Evolutionary conservation across 2,797 vertebrate genomes (phyloP).

Genomic region (Rhinatrema bivittatum): DNA sequence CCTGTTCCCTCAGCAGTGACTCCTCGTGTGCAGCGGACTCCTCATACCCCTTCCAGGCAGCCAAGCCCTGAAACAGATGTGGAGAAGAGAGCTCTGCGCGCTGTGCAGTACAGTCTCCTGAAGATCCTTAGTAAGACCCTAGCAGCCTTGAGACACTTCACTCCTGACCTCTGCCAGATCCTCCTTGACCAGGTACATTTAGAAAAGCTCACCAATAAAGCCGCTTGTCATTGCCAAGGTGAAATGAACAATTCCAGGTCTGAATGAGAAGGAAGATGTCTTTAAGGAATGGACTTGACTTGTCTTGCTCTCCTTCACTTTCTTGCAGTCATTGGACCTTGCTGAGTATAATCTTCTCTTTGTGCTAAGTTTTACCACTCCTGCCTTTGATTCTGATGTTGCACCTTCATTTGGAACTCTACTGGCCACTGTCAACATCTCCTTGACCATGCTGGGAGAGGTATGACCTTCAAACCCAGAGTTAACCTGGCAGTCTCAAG

Average conservation of each 20-base stretch:
- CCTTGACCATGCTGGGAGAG: slow-evolving; percentile 90
- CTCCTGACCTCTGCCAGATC: slow-evolving; percentile 94
- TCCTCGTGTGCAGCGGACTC: slow-evolving; percentile 60
- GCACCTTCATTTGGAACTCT: slow-evolving; percentile 95
- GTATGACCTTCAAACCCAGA: slow-evolving; percentile 47
- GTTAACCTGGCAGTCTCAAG: too few relatives aligned
- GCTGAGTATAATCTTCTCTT: slow-evolving; percentile 88
- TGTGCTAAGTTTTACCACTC: slow-evolving; percentile 87
- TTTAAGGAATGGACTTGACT: rapidly evolving
- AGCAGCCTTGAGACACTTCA: slow-evolving; percentile 88
- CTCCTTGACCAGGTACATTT: slow-evolving; percentile 82
- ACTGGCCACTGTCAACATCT: slow-evolving; percentile 89
- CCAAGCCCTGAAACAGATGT: slow-evolving; percentile 66
- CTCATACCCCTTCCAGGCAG: slow-evolving; percentile 59
- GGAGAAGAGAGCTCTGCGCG: slow-evolving; percentile 79
- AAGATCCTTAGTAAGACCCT: slow-evolving; percentile 94
- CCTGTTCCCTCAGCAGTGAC: slow-evolving; percentile 65
- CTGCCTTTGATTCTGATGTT: slow-evolving; percentile 89
- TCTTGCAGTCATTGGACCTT: slow-evolving; percentile 81
- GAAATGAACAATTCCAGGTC: neutral
- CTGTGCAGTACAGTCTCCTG: slow-evolving; percentile 85
- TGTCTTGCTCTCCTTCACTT: neutral
- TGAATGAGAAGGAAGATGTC: neutral
- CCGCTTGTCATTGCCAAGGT: neutral
- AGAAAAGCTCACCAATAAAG: rapidly evolving